These are phyloP conservation scores for Pelagia noctiluca DNA, from an alignment of 30 jellyfish, hydroid and myxozoan species.

Conservation along the genomic window DNA sequence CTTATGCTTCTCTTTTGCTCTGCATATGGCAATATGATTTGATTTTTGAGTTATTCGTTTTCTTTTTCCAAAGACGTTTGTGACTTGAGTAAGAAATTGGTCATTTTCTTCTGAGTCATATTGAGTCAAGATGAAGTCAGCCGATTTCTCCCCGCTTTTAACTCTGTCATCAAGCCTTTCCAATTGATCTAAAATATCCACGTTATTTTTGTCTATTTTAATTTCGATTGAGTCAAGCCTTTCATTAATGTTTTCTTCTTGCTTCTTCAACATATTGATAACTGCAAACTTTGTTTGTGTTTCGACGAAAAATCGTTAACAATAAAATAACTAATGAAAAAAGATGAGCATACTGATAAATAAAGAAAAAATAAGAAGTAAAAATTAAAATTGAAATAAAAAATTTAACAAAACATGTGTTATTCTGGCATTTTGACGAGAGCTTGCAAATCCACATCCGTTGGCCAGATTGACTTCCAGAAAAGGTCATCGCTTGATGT, in stretches of 20 bases:
- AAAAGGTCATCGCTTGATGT: no score
- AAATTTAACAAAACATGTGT: not conserved
- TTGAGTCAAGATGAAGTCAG: not conserved
- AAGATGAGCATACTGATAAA: not conserved
- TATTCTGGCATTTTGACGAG: not conserved
- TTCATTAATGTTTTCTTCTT: not conserved
- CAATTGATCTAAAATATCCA: not conserved
- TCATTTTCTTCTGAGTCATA: not conserved
- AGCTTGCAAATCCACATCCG: not conserved
- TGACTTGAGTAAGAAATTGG: not conserved
- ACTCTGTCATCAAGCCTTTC: not conserved
- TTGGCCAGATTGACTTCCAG: not conserved
- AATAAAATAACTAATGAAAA: not conserved
- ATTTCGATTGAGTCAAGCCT: not conserved
- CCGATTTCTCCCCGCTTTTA: not conserved
- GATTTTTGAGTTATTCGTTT: not conserved
- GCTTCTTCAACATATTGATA: not conserved
- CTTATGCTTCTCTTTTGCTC: not conserved
- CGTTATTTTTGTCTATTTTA: not conserved
- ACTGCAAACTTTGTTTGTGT: not conserved
- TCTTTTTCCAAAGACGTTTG: not conserved
- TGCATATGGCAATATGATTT: not conserved
- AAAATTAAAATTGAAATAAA: no score
- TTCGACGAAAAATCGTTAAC: not conserved
- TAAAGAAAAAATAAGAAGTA: no score